Evolutionary conservation across 1,140 invertebrate species (phyloP), one percentile per base, ranked within the genome.

Genomic region (Heliconius hermathena): DNA sequence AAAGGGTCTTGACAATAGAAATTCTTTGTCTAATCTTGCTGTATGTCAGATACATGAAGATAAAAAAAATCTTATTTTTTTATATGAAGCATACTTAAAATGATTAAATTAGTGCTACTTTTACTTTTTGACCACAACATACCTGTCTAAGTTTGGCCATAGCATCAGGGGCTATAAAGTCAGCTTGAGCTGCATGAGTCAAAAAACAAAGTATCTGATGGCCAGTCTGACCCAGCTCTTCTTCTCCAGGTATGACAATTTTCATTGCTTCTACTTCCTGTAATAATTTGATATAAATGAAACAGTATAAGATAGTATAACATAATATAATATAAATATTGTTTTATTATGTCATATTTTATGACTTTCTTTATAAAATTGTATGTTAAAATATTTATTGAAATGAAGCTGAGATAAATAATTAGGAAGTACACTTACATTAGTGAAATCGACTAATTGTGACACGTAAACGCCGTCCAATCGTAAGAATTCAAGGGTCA

Each of bases 81-180:
- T n/a, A 54, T 71, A 18, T 20, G 70, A 29, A 71, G 2, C 18
- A 36, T 71, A 71, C 5, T 18, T 18, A 71, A 71, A 71, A 18
- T 71, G 18, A 36, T 71, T 36, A 8, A 29, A 13, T 29, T 18
- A 71, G 22, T 22, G 9, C 70, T 36, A 8, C 4, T 33, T 22
- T 71, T 71, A 71, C 8, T 18, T n/a, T 38, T 13, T 33, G 33
- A 38, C 22, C 18, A 66, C 3, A 66, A 66, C 26, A 16, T 85
- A 95, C 98, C 95, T 99, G 98, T 94, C 98, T 95, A n/a, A 99
- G 93, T 94, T 99, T 99, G n/a, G 98, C 97, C 98, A 99, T 99
- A 22, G 98, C 98, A 95, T 99, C 98, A 20, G 98, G 97, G 1
- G 98, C 98, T 89, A 99, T 99, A 90, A 99, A 99, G 85, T 99